phyloP scores from a whole-genome alignment of 2,888 invertebrate species.

The Nephrotoma appendiculata region DNA sequence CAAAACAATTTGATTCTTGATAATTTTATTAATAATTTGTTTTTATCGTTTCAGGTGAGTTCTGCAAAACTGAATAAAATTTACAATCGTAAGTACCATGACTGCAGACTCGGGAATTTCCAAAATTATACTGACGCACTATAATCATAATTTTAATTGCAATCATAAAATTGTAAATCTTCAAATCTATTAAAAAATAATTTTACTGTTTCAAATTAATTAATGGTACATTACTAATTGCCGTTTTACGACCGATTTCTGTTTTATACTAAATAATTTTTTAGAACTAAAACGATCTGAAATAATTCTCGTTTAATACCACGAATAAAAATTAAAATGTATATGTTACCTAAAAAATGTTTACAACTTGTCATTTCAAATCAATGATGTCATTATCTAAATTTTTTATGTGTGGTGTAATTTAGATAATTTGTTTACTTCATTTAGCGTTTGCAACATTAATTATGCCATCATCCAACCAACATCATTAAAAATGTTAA shows the following conservation, averaged over 20 bases:
- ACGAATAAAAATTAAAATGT: too few species aligned
- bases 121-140: too few species aligned
- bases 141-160: neutral
- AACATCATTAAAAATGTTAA: too few species aligned
- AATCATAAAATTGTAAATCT: neutral
- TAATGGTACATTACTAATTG: neutral
- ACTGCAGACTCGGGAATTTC: neutral
- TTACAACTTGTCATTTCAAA: too few species aligned
- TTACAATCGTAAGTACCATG: neutral
- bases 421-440: too few species aligned
- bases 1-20: neutral
- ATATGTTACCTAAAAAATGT: too few species aligned
- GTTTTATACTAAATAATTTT: neutral
- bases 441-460: too few species aligned
- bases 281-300: too few species aligned
- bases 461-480: too few species aligned
- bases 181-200: neutral
- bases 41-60: neutral
- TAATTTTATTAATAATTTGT: neutral
- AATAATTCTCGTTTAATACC: too few species aligned
- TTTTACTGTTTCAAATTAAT: neutral
- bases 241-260: neutral
- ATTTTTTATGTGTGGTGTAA: too few species aligned
- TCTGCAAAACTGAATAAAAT: neutral
- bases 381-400: too few species aligned